Base-by-base conservation (phyloP, 2,888 invertebrate species). In the Acronicta aceris region DNA sequence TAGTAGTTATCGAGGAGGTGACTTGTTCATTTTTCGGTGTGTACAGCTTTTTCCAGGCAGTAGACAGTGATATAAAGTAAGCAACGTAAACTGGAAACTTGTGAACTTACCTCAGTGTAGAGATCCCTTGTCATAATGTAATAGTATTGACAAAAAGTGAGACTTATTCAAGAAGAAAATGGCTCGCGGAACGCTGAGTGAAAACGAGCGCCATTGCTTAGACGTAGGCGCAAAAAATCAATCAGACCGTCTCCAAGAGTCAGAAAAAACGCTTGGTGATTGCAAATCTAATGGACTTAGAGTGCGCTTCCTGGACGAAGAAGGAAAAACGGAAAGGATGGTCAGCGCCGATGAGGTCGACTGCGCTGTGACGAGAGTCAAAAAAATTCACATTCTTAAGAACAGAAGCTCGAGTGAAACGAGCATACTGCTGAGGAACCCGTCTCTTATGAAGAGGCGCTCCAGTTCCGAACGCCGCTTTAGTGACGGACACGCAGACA, bases 331-430 rank as follows among this genome's bases (percentile, higher is more conserved):
- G 12, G 94, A 93, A 80, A 86, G 94, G 72, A 93, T 88, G 74
- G 90, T 94, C 57, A 94, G 89, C 78, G 83, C 95, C 13, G 94
- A 95, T 76, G 92, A 93, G 81, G 89, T 94, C 25, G 94, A 95
- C 82, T 87, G 87, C 81, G 81, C 94, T 70, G 82, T 95, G 73
- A 77, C 94, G 74, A 83, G 89, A 48, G 92, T 94, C 60, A 94
- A 93, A 72, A 95, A 95, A 81, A 91, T 95, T 67, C 95, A 95
- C 78, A 91, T 95, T 56, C 86, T 94, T 10, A 95, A 95, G 71
- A 95, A 94, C 77, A 88, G 95, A 64, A 94, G 95, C 78, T 95
- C 94, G 5, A 95, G 95, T 68, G 95, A 95, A 71, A 94, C 95
- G 30, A 95, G 95, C 78, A 90, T 95, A 52, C 78, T 95, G 54